These are phyloP conservation scores for Nothobranchius kuhntae DNA, from an alignment of 2,113 vertebrate genomes.

Conservation along the genomic window DNA sequence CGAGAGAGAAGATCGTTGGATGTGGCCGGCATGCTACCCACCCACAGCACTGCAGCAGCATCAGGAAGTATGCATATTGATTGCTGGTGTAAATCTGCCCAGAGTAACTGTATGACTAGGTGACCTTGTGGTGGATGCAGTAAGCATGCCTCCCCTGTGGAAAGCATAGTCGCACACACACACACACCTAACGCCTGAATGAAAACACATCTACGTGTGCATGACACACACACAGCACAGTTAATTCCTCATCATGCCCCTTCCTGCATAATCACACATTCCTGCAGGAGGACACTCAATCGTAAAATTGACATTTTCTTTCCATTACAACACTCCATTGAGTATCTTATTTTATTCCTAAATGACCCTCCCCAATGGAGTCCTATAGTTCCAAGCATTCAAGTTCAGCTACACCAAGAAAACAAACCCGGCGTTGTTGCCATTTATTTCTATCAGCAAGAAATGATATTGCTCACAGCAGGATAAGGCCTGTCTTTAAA, in stretches of 20 bases:
- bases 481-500: conserved; percentile 16
- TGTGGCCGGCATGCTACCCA: conserved; percentile 23
- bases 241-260: conserved; percentile 31
- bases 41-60: conserved; percentile 58
- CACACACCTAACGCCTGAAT: conserved; percentile 39
- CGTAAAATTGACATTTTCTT: conserved; percentile 65
- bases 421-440: conserved; percentile 43
- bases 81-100: conserved; percentile 61
- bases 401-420: conserved; percentile 45
- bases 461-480: conserved; percentile 44
- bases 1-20: conserved; percentile 41
- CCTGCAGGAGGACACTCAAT: conserved; percentile 51
- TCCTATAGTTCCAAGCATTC: conserved; percentile 42
- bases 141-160: conserved; percentile 32
- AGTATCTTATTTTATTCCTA: conserved; percentile 66
- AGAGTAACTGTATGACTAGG: conserved; percentile 56
- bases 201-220: conserved; percentile 10
- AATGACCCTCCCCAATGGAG: conserved; percentile 53
- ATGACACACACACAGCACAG: background rate
- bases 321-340: conserved; percentile 71
- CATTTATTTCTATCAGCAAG: conserved; percentile 61
- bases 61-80: conserved; percentile 70
- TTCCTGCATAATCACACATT: conserved; percentile 57
- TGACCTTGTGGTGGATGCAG: conserved; percentile 69
- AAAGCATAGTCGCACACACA: conserved; percentile 41